Evolutionary conservation across 2,113 vertebrate species (phyloP), one percentile per base, ranked within the genome.

Genomic region (Rhabdomys dilectus): DNA sequence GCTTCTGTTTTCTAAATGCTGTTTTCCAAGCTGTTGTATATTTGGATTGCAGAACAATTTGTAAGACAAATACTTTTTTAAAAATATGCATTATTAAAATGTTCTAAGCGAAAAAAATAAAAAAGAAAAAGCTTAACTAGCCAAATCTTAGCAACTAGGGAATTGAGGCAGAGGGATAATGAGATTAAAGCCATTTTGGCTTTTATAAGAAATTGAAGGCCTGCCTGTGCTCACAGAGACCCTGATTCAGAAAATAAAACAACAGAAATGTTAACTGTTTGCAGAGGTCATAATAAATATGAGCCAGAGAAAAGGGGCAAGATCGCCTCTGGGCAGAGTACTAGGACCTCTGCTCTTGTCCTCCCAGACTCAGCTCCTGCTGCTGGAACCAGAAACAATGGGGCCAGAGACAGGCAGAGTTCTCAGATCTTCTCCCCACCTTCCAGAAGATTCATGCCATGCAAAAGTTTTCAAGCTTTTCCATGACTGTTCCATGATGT

Each of bases 331-430:
- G 70, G 9, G 5, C 29, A 17, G 72, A 22, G 36, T 36, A 13
- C n/a, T 39, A 26, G 86, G n/a, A 12, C 12, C 75, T 62, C 39
- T 39, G 16, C 39, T 22, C 7, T 8, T 13, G 13, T 3, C 39
- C 26, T 2, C 4, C 39, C 70, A 19, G 21, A 2, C 0, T 0
- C 17, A 45, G 72, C 56, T 11, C 10, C 17, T 8, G 6, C 3
- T 39, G 1, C 48, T 2, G 24, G 5, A 10, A 76, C 60, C 26
- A 58, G 76, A 22, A 39, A 26, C 56, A 7, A 4, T 7, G 2
- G 1, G 16, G 4, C 51, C 1, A 16, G 34, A 51, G 39, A 42
- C 13, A 2, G 56, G 39, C 48, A 1, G 2, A 19, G 9, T 1
- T 24, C 22, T 36, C 2, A 34, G 0, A 2, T 1, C 56, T 73